These are phyloP conservation scores for Volucella bombylans DNA, from an alignment of 2,888 invertebrate species.

Conservation along the genomic window DNA sequence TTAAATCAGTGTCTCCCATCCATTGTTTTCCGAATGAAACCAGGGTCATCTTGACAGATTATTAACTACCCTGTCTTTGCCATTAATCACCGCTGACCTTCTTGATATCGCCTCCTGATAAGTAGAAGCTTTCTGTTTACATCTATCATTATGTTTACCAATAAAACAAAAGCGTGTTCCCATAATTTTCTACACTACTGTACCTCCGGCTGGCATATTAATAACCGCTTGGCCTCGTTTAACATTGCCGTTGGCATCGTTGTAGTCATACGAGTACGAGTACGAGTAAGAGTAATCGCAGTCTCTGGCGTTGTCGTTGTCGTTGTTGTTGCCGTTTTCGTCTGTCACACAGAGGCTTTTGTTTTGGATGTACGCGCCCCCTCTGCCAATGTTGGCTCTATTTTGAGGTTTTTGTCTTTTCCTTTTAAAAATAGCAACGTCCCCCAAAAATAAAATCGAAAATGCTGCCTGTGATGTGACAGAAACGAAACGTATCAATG, in stretches of 20 bases:
- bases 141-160: neutral
- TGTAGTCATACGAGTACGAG: too few relatives aligned
- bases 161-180: neutral
- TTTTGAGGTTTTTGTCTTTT: slow-evolving; percentile 51
- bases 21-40: neutral
- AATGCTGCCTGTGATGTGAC: neutral
- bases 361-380: slow-evolving; percentile 47
- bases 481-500: slow-evolving; percentile 21
- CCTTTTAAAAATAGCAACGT: slow-evolving; percentile 61
- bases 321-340: slow-evolving; percentile 33
- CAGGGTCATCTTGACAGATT: neutral
- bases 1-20: too few relatives aligned
- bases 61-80: neutral
- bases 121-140: neutral
- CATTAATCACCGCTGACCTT: slow-evolving; percentile 11
- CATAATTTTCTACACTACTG: slow-evolving; percentile 55
- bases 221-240: slow-evolving; percentile 69
- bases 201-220: slow-evolving; percentile 53
- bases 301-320: neutral
- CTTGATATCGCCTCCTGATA: neutral
- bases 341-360: slow-evolving; percentile 61
- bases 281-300: too few relatives aligned
- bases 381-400: slow-evolving; percentile 32
- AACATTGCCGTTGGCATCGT: slow-evolving; percentile 22
- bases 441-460: slow-evolving; percentile 58